Percentiles rank a stretch among this genome's conserved stretches.
These are phyloP conservation scores for Zygaena filipendulae DNA, from an alignment of 2,888 invertebrate species.

Conservation along the genomic window DNA sequence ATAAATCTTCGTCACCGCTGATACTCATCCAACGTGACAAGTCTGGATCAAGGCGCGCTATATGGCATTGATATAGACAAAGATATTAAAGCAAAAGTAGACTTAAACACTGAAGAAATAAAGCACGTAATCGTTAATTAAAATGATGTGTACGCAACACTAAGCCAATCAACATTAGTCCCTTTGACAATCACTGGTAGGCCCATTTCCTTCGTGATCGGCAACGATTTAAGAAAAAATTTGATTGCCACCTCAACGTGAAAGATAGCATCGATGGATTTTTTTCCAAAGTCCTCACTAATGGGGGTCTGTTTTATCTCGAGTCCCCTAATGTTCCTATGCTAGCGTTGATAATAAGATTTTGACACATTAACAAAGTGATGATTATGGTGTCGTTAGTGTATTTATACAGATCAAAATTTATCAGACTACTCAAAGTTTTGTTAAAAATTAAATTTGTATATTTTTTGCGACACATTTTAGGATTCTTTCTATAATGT, in stretches of 20 bases:
- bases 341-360: constrained; percentile 63
- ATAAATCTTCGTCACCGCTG: constrained; percentile 48
- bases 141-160: constrained; percentile 18
- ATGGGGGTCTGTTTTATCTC: constrained; percentile 67
- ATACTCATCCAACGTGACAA: constrained; percentile 34
- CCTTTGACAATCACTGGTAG: constrained; percentile 47
- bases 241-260: constrained; percentile 60
- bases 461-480: too few relatives aligned
- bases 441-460: too few relatives aligned
- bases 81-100: constrained; percentile 14
- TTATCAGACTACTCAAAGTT: too few relatives aligned
- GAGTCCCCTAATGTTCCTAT: constrained; percentile 57
- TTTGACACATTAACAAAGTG: constrained; percentile 58
- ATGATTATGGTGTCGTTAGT: constrained; percentile 36
- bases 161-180: constrained; percentile 60
- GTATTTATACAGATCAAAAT: too few relatives aligned
- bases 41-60: constrained; percentile 22
- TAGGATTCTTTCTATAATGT: too few relatives aligned
- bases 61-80: constrained; percentile 14
- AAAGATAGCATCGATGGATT: constrained; percentile 51
- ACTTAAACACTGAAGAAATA: constrained; percentile 19
- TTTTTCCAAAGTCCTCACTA: constrained; percentile 46
- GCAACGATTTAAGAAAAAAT: constrained; percentile 55
- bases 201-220: constrained; percentile 62
- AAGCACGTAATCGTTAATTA: constrained; percentile 18